Evolutionary conservation across 2,113 vertebrate species (phyloP), one percentile per base, ranked within the genome.

Genomic region (Amphiprion percula): DNA sequence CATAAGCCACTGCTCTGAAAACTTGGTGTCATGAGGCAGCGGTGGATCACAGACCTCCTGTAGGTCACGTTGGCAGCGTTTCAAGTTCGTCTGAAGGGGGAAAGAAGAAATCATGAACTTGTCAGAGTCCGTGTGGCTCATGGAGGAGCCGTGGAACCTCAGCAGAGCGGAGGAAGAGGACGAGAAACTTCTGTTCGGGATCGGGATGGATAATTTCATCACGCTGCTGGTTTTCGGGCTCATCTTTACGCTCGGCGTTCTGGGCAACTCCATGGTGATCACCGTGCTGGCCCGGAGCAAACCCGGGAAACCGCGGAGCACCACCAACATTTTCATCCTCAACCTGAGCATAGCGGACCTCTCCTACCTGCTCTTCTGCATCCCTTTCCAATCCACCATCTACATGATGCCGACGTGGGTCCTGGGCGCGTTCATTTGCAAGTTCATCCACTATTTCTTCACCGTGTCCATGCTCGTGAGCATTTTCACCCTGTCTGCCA

Each of bases 401-500:
- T 99, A 99, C 14, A 95, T 95, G 83, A 93, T 98, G 85, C 97
- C 96, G 66, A 95, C 94, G 2, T 99, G 98, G 98, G 96, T 97
- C 59, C 92, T 99, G 69, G 98, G 98, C 0, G 96, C 96, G 3
- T 98, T 99, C 87, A 94, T 97, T 73, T 99, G 98, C 94, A 99
- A 98, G 90, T 98, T 98, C 79, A 95, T 90, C 53, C 98, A 99
- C 91, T 99, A 98, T 80, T 97, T 99, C 90, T 98, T 99, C 91
- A 99, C 98, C 0, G 96, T 98, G 24, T 99, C 98, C 68, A 98
- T 99, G 98, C 91, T 99, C 85, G 98, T 99, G 84, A 99, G 98
- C 94, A 96, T 99, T 88, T 99, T 99, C 94, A 99, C 98, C 0
- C 93, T 99, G 47, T 97, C 97, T 0, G 98, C 98, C 49, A 99